These are phyloP conservation scores for Cheilosia impressa DNA, from an alignment of 2,888 invertebrate species.

Conservation along the genomic window DNA sequence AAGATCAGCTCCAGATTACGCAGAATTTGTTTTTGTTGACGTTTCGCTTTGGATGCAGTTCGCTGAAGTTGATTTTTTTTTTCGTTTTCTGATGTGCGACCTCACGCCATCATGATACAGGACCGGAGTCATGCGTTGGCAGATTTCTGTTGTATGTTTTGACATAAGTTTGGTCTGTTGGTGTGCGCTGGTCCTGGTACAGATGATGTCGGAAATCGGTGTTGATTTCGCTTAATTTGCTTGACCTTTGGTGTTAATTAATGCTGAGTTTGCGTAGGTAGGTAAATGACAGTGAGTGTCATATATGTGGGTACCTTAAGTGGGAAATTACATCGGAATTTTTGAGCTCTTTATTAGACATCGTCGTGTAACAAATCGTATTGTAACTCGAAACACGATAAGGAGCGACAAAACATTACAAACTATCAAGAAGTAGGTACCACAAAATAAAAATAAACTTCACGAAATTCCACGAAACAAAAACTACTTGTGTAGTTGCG, in stretches of 20 bases:
- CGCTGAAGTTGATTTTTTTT: conserved; percentile 7
- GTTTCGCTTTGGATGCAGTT: conserved; percentile 57
- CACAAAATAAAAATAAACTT: no score
- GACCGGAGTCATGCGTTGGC: conserved; percentile 64
- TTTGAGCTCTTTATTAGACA: no score
- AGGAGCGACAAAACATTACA: no score
- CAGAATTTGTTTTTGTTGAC: conserved; percentile 75
- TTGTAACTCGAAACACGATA: no score
- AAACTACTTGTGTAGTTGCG: no score
- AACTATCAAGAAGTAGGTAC: no score
- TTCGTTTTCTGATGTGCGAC: conserved; percentile 66
- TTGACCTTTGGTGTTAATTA: conserved; percentile 30
- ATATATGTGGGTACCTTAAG: no score
- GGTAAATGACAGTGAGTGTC: no score
- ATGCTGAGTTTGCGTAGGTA: background rate
- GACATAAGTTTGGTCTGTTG: conserved; percentile 35
- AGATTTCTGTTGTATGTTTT: conserved; percentile 47
- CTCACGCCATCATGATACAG: conserved; percentile 72
- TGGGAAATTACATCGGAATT: no score
- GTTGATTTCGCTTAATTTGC: conserved; percentile 48
- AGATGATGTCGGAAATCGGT: conserved; percentile 20
- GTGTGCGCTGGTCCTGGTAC: background rate
- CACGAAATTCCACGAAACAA: no score
- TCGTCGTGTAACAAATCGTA: no score
- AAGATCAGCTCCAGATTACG: conserved; percentile 74